A percentile compares a stretch with the other conserved stretches of the same genome.
phyloP scores from a whole-genome alignment of 2,113 vertebrate species.

The Ictalurus punctatus region DNA sequence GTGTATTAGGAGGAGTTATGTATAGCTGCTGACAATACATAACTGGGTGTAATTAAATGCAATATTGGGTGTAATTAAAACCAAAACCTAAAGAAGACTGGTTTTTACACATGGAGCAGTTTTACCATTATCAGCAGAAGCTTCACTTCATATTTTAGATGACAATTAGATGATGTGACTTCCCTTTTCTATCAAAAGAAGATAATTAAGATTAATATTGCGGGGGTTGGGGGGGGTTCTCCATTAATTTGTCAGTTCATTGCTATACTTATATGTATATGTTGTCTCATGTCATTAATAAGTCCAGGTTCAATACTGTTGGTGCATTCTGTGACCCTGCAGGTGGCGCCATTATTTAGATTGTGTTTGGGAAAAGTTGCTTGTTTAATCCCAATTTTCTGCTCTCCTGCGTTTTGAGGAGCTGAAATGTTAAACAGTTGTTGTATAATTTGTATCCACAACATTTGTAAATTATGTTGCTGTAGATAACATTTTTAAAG shows the following conservation, averaged over 20 bases:
- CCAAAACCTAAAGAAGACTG: not conserved
- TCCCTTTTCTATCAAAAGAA: not conserved
- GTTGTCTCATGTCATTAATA: no score
- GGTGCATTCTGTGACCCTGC: slow-evolving; percentile 49
- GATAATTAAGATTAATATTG: no score
- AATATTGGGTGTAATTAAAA: not conserved
- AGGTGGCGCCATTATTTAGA: slow-evolving; percentile 58
- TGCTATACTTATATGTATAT: not conserved
- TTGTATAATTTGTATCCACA: not conserved
- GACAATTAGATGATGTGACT: not conserved
- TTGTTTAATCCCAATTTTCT: not conserved
- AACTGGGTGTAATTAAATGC: no score
- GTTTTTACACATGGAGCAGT: not conserved
- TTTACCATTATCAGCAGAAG: not conserved
- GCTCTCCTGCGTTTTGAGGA: not conserved
- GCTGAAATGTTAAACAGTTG: not conserved
- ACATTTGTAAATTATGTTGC: not conserved
- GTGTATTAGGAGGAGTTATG: not conserved
- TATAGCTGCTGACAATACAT: not conserved
- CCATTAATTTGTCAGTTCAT: no score
- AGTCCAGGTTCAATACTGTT: not conserved
- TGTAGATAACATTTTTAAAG: not conserved
- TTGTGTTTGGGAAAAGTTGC: not conserved
- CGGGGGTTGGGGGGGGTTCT: no score
- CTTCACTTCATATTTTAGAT: not conserved